Conservation (phyloP, 2,888 invertebrate genomes). For the Lasioglossum marginatum region DNA sequence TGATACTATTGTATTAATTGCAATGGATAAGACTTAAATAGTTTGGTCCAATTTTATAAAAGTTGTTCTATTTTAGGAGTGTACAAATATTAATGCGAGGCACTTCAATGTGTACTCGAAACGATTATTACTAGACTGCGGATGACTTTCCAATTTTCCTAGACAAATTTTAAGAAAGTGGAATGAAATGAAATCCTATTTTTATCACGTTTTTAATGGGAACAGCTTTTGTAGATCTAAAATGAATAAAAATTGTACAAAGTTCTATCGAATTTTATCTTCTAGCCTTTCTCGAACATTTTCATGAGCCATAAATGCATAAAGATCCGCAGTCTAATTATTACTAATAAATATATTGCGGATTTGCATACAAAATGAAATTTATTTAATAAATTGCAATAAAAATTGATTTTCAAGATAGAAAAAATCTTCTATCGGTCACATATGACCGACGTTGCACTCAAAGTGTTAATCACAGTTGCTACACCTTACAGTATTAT, state of each 20-base stretch:
- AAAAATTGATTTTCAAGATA: neutral
- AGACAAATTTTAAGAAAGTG: no score
- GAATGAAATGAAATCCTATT: no score
- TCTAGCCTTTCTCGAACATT: no score
- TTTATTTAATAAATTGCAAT: no score
- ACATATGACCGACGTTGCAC: neutral
- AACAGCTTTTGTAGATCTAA: no score
- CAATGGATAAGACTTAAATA: neutral
- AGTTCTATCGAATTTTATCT: no score
- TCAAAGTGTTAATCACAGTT: neutral
- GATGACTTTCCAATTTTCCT: no score
- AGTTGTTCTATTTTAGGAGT: neutral
- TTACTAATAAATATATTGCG: neutral
- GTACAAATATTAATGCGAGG: neutral
- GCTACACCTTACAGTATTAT: neutral
- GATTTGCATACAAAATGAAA: neutral
- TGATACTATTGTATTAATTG: no score
- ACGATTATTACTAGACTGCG: neutral
- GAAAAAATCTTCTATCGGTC: neutral
- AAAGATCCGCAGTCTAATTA: no score
- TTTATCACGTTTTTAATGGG: no score
- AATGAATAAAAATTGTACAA: no score
- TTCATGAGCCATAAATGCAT: no score
- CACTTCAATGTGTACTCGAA: neutral
- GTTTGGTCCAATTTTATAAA: neutral